Conservation (phyloP, 2,888 invertebrate species). For the Cantharis rufa region DNA sequence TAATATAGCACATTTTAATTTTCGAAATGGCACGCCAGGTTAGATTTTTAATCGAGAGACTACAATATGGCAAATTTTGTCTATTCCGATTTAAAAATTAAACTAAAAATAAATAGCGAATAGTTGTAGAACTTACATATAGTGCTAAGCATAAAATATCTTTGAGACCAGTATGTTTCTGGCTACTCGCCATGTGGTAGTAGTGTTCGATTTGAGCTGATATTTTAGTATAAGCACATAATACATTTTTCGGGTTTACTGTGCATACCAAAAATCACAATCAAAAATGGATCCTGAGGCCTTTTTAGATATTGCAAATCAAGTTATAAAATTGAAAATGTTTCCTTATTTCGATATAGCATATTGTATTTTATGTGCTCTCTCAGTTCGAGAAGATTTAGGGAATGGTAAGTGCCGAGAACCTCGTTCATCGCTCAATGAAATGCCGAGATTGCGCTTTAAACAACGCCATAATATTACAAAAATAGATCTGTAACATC, state of each 20-base stretch:
- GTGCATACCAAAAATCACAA: constrained; percentile 10
- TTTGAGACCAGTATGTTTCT: constrained; percentile 25
- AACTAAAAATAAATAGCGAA: constrained; percentile 28
- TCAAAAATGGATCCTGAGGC: constrained; percentile 89
- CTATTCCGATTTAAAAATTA: constrained; percentile 8
- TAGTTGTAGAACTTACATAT: constrained; percentile 20
- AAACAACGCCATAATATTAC: background rate
- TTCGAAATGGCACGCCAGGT: background rate
- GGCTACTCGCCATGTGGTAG: constrained; percentile 27
- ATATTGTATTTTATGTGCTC: constrained; percentile 91
- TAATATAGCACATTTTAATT: background rate
- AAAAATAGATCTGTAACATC: constrained; percentile 8
- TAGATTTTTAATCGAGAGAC: background rate
- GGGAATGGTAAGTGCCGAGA: constrained; percentile 73
- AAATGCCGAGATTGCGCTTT: constrained; percentile 15
- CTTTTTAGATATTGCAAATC: constrained; percentile 96
- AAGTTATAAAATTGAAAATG: constrained; percentile 99
- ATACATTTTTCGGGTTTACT: constrained; percentile 17
- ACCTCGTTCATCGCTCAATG: constrained; percentile 5
- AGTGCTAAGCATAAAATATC: constrained; percentile 24
- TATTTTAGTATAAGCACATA: constrained; percentile 26
- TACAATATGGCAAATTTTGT: background rate
- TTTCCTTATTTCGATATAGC: constrained; percentile 99
- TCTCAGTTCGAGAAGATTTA: constrained; percentile 94
- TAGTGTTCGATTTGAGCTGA: constrained; percentile 24